Evolutionary conservation across 2,797 vertebrate genomes (phyloP).

Genomic region (Myripristis jacobus): DNA sequence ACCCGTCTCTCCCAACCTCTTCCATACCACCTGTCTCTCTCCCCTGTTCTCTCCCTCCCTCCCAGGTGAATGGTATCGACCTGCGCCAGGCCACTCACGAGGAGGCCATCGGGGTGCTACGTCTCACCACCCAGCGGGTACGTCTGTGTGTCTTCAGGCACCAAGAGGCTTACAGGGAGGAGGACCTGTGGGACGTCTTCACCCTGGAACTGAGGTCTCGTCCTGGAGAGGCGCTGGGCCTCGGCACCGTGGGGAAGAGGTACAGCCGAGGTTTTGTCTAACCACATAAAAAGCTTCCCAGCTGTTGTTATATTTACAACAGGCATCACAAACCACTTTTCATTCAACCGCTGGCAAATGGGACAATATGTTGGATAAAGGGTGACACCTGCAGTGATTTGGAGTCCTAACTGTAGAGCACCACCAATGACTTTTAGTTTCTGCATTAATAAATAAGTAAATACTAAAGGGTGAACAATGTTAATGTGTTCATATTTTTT

Average conservation of each 20-base stretch:
- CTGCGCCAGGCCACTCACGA: conserved; percentile 93
- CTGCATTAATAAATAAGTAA: no score
- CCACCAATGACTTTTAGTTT: no score
- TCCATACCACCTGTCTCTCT: not conserved
- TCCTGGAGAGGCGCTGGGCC: conserved; percentile 88
- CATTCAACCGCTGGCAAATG: no score
- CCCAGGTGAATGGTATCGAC: conserved; percentile 93
- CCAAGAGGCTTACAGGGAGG: conserved; percentile 88
- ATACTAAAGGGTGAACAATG: no score
- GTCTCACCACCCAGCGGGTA: conserved; percentile 91
- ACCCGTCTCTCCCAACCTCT: no score
- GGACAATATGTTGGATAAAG: no score
- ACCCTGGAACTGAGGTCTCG: conserved; percentile 88
- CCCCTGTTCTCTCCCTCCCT: not conserved
- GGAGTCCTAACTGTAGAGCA: no score
- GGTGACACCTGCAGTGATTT: no score
- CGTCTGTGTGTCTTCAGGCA: conserved; percentile 90
- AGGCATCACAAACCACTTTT: no score
- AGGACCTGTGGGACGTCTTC: conserved; percentile 91
- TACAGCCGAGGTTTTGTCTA: conserved; percentile 52
- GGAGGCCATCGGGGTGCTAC: conserved; percentile 94
- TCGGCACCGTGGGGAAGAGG: conserved; percentile 95
- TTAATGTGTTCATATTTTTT: no score
- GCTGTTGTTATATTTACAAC: not conserved
- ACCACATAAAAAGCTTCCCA: not conserved